Base-by-base conservation (phyloP, 2,888 invertebrate species). In the Apamea sordens region DNA sequence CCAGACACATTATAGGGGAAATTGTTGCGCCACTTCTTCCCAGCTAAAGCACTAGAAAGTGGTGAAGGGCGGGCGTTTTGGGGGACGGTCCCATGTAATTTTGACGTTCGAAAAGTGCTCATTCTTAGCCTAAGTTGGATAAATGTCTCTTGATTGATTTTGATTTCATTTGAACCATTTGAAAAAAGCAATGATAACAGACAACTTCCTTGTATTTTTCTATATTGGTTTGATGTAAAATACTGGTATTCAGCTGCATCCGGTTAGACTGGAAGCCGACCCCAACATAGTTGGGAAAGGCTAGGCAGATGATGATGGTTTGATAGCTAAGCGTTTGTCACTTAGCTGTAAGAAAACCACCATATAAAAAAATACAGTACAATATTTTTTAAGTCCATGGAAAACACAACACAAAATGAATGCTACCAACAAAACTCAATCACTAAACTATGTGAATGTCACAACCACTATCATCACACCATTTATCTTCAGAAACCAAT, bases 401-500 rank as follows among this genome's bases (percentile, higher is more conserved):
- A 15, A 44, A 65, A 44, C 1, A n/a, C 21, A 5, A 36, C 24
- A 41, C n/a, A 73, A 18, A 44, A 15, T 15, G 3, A n/a, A 44
- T 36, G 5, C 7, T 15, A 18, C 67, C 28, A 68, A 50, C 3
- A 73, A 84, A 75, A 77, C 71, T 76, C 68, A 71, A 78, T 77
- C 50, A 63, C 61, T 70, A 32, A 70, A 73, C 83, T 91, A 91
- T 94, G 95, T 91, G 95, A 95, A 95, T 84, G 83, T 76, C 87
- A 84, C 63, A 87, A 91, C 76, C 77, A 47, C 89, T 91, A 89
- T 95, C 93, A 94, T 95, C 95, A 94, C 96, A 95, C 93, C 91
- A 95, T 96, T 92, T 92, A 94, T 95, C 94, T 88, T 90, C 89
- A 82, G 86, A 83, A 78, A 76, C 82, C 77, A 75, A 83, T 90